Evolutionary conservation across 2,797 vertebrate species (phyloP).

Genomic region (Sphaeramia orbicularis): DNA sequence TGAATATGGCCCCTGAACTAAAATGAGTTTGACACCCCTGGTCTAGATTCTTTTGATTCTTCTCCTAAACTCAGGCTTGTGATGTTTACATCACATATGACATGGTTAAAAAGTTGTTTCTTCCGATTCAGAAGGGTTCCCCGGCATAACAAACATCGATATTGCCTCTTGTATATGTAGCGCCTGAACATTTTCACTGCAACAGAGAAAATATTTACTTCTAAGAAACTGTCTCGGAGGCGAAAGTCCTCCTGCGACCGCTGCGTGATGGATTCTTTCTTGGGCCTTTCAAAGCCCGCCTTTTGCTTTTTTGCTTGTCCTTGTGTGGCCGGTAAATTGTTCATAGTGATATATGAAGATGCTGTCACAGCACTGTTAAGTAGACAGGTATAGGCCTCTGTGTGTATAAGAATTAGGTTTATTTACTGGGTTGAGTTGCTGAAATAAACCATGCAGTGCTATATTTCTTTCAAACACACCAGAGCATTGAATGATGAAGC

Average conservation of each 20-base stretch:
- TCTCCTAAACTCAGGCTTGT: too few relatives aligned
- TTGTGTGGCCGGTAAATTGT: conserved; percentile 66
- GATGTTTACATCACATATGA: conserved; percentile 25
- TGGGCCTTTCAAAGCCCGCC: conserved; percentile 52
- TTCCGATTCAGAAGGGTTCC: conserved; percentile 1
- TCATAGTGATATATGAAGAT: conserved; percentile 65
- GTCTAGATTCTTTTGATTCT: too few relatives aligned
- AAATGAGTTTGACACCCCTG: too few relatives aligned
- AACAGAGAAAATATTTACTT: conserved; percentile 56
- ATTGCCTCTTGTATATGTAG: conserved; percentile 30
- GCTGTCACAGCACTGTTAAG: conserved; percentile 60
- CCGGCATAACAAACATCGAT: conserved; percentile 17
- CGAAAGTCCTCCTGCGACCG: conserved; percentile 41
- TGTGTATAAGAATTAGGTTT: conserved; percentile 66
- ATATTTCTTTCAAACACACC: conserved; percentile 71
- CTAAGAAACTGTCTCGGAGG: conserved; percentile 33
- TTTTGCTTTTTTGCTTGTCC: conserved; percentile 61
- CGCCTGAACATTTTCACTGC: conserved; percentile 43
- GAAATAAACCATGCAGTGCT: conserved; percentile 72
- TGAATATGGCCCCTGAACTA: too few relatives aligned
- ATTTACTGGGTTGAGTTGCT: conserved; percentile 75
- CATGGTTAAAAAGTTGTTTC: conserved; percentile 11
- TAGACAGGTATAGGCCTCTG: conserved; percentile 42
- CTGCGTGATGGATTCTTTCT: conserved; percentile 55
- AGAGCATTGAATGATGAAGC: conserved; percentile 71